Evolutionary conservation across 2,113 vertebrate genomes (phyloP), one percentile per base, ranked within the genome.

Genomic region (Hydrolagus affinis): DNA sequence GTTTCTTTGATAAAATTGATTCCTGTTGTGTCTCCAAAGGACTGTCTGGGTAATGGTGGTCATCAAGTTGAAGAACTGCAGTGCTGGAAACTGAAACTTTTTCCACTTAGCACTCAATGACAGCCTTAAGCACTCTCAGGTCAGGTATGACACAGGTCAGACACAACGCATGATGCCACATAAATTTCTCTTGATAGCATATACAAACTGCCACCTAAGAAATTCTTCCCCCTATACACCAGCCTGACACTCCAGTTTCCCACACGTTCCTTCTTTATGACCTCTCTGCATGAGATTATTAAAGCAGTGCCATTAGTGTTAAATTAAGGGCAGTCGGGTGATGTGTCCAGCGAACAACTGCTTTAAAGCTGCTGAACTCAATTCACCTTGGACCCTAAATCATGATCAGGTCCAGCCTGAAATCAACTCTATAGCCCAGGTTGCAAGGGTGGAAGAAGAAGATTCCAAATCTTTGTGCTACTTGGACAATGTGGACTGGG

Each of bases 91-190:
- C 28, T 66, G 60, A 83, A 64, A 64, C 60, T 10, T 83, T 66
- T 66, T 66, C 14, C 23, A 66, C 15, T 80, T 80, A 30, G 59
- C 64, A 10, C 64, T 83, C 25, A 66, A 30, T 78, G 56, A 78
- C 57, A 78, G 62, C 23, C 75, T 60, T 28, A 64, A 28, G 12
- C 59, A 30, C 59, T 32, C 72, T 30, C 7, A 66, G 60, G n/a
- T 83, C 60, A 66, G 15, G 77, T 83, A 30, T 64, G 77, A 83
- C 12, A 83, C 14, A 83, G 25, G 23, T 83, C 60, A 83, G 77
- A 19, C 77, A 64, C 25, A 60, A 59, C n/a, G 8, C n/a, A 78
- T 78, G 15, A 62, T 9, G n/a, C 59, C 17, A 14, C 76, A 25
- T 80, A 8, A 80, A 62, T 60, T 12, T 78, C 56, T 4, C 76